These are phyloP conservation scores for Manacus vitellinus DNA, from an alignment of 2,113 vertebrate species.

Conservation along the genomic window DNA sequence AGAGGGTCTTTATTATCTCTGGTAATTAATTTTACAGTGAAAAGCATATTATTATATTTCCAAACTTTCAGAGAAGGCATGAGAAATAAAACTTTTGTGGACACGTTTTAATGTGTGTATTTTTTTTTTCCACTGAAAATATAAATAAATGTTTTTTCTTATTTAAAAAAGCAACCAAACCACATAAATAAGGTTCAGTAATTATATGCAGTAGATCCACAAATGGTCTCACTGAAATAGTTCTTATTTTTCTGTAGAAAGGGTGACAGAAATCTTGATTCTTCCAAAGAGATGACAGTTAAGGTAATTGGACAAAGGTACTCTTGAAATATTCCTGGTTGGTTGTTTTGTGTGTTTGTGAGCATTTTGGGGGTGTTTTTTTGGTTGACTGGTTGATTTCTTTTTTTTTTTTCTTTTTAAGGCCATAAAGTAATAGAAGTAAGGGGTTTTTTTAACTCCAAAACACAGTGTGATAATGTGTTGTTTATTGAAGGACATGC, in stretches of 20 bases:
- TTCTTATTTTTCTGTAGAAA: not conserved
- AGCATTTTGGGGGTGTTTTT: no score
- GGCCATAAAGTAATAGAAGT: not conserved
- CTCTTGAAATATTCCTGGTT: not conserved
- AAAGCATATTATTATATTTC: not conserved
- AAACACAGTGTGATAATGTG: not conserved
- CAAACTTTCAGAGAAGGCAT: not conserved
- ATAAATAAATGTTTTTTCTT: rapidly evolving
- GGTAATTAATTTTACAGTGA: not conserved
- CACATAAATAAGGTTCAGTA: not conserved
- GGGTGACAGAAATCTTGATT: not conserved
- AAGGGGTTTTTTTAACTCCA: rapidly evolving
- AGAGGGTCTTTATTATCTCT: not conserved
- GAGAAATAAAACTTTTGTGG: not conserved
- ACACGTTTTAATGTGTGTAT: not conserved
- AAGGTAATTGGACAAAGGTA: not conserved
- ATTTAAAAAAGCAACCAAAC: not conserved
- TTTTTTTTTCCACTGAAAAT: not conserved
- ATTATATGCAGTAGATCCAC: not conserved
- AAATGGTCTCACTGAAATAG: not conserved
- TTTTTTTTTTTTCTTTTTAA: not conserved
- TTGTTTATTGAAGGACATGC: not conserved
- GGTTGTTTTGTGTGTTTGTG: not conserved
- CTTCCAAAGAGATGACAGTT: not conserved
- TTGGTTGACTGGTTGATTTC: not conserved